These are phyloP conservation scores for Branchipolynoe longqiensis DNA, from an alignment of 2,888 invertebrate species.

Conservation along the genomic window DNA sequence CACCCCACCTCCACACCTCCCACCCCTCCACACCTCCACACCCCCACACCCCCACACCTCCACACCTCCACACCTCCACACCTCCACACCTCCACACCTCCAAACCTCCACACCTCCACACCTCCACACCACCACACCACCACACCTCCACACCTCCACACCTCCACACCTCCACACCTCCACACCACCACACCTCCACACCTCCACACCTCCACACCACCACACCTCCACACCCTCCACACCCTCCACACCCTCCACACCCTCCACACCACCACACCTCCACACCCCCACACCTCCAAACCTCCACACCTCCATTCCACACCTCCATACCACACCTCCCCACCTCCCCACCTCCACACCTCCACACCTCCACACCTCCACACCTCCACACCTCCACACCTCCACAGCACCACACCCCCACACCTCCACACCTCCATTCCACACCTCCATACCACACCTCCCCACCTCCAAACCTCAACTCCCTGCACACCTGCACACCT, in stretches of 20 bases:
- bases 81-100: too few relatives aligned
- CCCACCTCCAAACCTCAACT: background rate
- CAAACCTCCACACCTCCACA: too few relatives aligned
- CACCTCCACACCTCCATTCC: background rate
- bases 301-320: background rate
- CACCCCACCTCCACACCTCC: background rate
- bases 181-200: background rate
- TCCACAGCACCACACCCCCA: background rate
- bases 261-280: background rate
- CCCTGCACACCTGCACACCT: background rate
- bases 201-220: background rate
- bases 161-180: background rate
- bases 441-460: background rate
- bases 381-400: background rate
- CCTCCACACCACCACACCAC: background rate
- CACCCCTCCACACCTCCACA: background rate
- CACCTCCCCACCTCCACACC: background rate
- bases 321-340: too few relatives aligned
- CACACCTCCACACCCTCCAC: background rate
- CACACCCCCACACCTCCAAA: background rate
- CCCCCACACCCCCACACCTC: background rate
- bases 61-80: background rate
- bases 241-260: background rate
- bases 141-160: background rate
- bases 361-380: background rate